Evolutionary conservation across 2,888 invertebrate species (phyloP).

Genomic region (Octodonta nipae): DNA sequence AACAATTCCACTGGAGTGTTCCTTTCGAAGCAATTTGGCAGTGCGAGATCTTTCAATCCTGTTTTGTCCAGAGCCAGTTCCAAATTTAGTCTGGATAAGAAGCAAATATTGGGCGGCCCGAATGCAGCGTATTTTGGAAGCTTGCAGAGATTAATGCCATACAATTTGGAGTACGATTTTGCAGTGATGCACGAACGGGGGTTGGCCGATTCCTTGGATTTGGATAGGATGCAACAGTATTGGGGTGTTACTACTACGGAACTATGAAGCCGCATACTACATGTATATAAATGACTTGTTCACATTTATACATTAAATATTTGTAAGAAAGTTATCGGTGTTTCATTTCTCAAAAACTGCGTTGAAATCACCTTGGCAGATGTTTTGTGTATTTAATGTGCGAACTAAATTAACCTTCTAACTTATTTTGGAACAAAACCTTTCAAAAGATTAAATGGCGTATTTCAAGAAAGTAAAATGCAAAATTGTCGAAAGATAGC

Average conservation of each 20-base stretch:
- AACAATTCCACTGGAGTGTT: slow-evolving; percentile 37
- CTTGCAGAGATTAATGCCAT: slow-evolving; percentile 70
- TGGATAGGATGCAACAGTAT: slow-evolving; percentile 79
- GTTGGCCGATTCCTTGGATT: slow-evolving; percentile 61
- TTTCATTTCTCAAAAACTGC: too few relatives aligned
- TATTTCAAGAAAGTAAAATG: too few relatives aligned
- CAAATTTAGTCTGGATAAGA: slow-evolving; percentile 45
- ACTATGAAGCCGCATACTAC: too few relatives aligned
- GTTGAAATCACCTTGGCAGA: too few relatives aligned
- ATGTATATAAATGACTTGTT: too few relatives aligned
- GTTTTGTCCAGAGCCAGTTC: slow-evolving; percentile 44
- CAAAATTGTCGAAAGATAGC: too few relatives aligned
- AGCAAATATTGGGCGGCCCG: slow-evolving; percentile 55
- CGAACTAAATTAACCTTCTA: too few relatives aligned
- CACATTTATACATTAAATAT: too few relatives aligned
- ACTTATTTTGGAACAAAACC: too few relatives aligned
- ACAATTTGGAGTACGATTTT: slow-evolving; percentile 71
- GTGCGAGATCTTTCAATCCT: slow-evolving; percentile 65
- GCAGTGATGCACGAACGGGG: slow-evolving; percentile 68
- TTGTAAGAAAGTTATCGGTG: too few relatives aligned
- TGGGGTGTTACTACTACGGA: slow-evolving; percentile 85
- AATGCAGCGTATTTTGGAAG: slow-evolving; percentile 81
- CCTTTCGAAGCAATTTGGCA: slow-evolving; percentile 64
- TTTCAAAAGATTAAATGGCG: too few relatives aligned
- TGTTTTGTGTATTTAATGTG: too few relatives aligned